phyloP scores from a whole-genome alignment of 1,140 invertebrate species.

The Drosophila biarmipes region DNA sequence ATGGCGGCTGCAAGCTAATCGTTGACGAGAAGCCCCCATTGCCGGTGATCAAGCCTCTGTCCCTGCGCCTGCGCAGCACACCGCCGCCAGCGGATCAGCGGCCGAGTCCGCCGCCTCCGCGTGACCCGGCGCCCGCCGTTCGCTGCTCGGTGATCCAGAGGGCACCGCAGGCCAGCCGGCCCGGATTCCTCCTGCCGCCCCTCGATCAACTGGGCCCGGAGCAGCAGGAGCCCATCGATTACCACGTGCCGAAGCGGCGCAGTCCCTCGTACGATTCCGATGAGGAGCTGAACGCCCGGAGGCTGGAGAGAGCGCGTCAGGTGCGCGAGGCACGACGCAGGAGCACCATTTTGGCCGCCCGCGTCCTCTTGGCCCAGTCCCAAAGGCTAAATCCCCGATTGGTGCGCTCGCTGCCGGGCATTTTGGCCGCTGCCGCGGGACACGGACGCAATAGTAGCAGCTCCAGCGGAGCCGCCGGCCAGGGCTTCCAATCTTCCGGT shows the following conservation, averaged over 20 bases:
- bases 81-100: constrained; percentile 86
- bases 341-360: constrained; percentile 77
- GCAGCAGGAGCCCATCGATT: constrained; percentile 94
- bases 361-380: constrained; percentile 70
- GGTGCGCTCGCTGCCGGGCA: constrained; percentile 83
- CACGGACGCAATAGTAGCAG: constrained; percentile 89
- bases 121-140: constrained; percentile 84
- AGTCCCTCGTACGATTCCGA: constrained; percentile 88
- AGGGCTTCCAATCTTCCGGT: constrained; percentile 80
- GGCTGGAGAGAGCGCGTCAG: constrained; percentile 67
- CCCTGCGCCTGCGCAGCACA: constrained; percentile 76
- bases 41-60: constrained; percentile 83
- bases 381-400: constrained; percentile 85
- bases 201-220: constrained; percentile 85
- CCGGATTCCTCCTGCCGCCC: constrained; percentile 7
- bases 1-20: constrained; percentile 80
- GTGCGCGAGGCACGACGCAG: constrained; percentile 71
- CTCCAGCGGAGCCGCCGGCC: constrained; percentile 81
- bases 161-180: constrained; percentile 86
- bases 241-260: constrained; percentile 92
- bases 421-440: constrained; percentile 89
- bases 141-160: constrained; percentile 92
- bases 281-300: constrained; percentile 67
- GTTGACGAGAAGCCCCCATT: constrained; percentile 85
- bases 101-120: constrained; percentile 84